Evolutionary conservation across 2,797 vertebrate genomes (phyloP).

Genomic region (Dromococcyx pavoninus): DNA sequence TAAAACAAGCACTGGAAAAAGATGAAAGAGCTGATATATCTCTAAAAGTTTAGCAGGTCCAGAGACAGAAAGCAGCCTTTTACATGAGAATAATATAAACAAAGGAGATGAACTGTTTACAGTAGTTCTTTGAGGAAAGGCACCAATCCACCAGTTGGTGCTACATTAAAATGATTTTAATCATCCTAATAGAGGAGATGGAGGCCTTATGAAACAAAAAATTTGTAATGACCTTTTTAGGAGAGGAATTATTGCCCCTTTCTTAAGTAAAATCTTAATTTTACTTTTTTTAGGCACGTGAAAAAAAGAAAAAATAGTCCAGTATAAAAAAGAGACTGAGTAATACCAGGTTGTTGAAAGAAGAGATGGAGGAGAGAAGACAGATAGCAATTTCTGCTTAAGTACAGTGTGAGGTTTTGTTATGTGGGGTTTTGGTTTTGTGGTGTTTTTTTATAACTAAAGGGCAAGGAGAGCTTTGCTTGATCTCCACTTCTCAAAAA

Average conservation of each 20-base stretch:
- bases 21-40: slow-evolving; percentile 70
- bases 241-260: neutral
- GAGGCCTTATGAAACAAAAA: slow-evolving; percentile 62
- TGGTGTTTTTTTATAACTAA: neutral
- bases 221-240: slow-evolving; percentile 24
- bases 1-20: slow-evolving; percentile 60
- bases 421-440: neutral
- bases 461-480: neutral
- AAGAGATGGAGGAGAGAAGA: neutral
- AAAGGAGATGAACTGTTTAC: slow-evolving; percentile 59
- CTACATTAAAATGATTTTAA: slow-evolving; percentile 75
- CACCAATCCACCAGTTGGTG: slow-evolving; percentile 58
- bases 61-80: slow-evolving; percentile 61
- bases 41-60: slow-evolving; percentile 47
- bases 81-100: slow-evolving; percentile 57
- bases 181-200: slow-evolving; percentile 46
- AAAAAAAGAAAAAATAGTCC: neutral
- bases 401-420: neutral
- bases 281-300: neutral
- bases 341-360: neutral
- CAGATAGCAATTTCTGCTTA: neutral
- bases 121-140: slow-evolving; percentile 64
- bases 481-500: neutral
- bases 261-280: neutral
- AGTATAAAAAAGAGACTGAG: neutral